Conservation (phyloP, 2,888 invertebrate species). For the Troides helena region DNA sequence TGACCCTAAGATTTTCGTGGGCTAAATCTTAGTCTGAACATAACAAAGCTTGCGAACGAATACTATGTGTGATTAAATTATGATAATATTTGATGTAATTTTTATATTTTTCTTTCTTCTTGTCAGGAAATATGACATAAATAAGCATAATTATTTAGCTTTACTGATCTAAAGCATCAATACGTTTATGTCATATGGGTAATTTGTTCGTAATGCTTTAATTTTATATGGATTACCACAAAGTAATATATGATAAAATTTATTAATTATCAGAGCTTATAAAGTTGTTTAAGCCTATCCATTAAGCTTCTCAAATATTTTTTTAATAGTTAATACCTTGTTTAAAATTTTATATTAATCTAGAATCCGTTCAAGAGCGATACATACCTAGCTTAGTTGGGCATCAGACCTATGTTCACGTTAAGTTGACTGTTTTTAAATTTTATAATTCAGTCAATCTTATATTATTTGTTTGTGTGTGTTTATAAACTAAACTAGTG, state of each 20-base stretch:
- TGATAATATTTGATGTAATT: too few relatives aligned
- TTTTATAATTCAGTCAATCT: neutral
- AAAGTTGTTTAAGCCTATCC: conserved; percentile 12
- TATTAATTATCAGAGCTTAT: conserved; percentile 19
- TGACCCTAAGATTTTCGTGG: too few relatives aligned
- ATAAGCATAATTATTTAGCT: neutral
- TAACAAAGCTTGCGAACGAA: too few relatives aligned
- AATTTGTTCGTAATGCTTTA: neutral
- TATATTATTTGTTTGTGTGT: neutral
- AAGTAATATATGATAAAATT: neutral
- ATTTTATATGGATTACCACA: conserved; percentile 11
- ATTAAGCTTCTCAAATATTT: conserved; percentile 7
- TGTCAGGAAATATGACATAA: too few relatives aligned
- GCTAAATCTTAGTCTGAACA: too few relatives aligned
- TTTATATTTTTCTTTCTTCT: too few relatives aligned
- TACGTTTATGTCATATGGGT: neutral
- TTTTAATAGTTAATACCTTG: conserved; percentile 1
- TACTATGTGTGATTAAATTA: too few relatives aligned
- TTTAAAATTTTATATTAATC: neutral
- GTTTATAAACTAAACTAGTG: neutral
- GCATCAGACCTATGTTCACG: neutral
- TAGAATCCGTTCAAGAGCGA: neutral
- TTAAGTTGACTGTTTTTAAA: neutral
- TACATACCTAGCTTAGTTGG: too few relatives aligned
- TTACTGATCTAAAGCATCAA: neutral